Conservation (phyloP, 2,113 vertebrate species). For the Halichoeres trimaculatus region DNA sequence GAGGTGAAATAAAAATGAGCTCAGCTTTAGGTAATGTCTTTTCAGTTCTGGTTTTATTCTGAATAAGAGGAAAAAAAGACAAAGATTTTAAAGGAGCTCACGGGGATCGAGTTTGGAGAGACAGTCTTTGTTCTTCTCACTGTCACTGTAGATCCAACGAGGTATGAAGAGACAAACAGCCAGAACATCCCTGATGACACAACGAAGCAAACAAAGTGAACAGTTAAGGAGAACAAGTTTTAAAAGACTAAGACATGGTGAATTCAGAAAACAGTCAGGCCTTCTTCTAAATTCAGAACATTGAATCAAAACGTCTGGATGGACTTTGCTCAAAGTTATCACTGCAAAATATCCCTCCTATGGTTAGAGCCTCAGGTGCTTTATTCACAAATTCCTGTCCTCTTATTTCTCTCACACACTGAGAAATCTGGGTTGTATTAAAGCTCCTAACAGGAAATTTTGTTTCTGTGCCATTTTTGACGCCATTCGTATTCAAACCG, state of each 20-base stretch:
- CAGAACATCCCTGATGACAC: conserved; percentile 84
- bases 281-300: no score
- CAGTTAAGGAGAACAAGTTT: no score
- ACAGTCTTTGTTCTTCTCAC: conserved; percentile 23
- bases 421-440: no score
- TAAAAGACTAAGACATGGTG: no score
- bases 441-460: no score
- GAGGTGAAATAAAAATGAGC: background rate
- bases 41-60: background rate
- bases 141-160: conserved; percentile 66
- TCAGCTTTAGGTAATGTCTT: background rate
- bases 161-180: conserved; percentile 80
- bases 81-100: conserved; percentile 49
- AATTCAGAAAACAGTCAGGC: no score
- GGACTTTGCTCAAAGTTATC: background rate
- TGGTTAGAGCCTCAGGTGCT: no score
- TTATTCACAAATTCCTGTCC: no score
- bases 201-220: background rate
- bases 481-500: no score
- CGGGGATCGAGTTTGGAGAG: conserved; percentile 74
- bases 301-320: background rate
- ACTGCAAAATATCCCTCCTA: no score
- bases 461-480: no score
- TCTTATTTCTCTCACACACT: no score
- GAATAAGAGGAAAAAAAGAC: background rate